A percentile compares a stretch with the other conserved stretches of the same genome.
phyloP scores from a whole-genome alignment of 2,113 vertebrate genomes.

The Lichenostomus cassidix region DNA sequence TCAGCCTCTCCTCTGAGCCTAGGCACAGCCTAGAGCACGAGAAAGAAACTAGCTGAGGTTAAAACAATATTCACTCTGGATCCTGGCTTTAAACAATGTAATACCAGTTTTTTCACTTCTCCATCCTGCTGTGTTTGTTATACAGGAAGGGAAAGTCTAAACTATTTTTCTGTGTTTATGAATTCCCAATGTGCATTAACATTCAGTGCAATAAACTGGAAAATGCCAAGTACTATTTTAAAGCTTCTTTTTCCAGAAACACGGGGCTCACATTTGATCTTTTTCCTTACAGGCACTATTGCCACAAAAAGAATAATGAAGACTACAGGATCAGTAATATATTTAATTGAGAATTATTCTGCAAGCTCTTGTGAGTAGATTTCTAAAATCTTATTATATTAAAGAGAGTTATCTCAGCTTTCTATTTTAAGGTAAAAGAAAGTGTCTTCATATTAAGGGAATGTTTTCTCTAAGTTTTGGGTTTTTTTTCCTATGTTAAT shows the following conservation, averaged over 20 bases:
- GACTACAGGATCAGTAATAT: neutral
- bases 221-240: slow-evolving; percentile 58
- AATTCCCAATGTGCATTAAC: slow-evolving; percentile 58
- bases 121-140: slow-evolving; percentile 19
- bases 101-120: slow-evolving; percentile 1
- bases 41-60: neutral
- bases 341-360: neutral
- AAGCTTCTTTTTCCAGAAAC: slow-evolving; percentile 33
- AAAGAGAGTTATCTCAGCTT: neutral
- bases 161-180: slow-evolving; percentile 48
- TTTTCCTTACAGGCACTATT: neutral
- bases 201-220: slow-evolving; percentile 51
- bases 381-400: neutral
- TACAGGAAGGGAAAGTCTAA: slow-evolving; percentile 35
- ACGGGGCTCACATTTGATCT: neutral
- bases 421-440: neutral
- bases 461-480: neutral
- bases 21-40: neutral
- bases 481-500: neutral
- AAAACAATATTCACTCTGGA: neutral
- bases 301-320: neutral
- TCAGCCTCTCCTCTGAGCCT: neutral
- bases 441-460: neutral
- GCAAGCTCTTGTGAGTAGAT: neutral
- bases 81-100: neutral